phyloP scores from a whole-genome alignment of 2,113 vertebrate genomes.

The Phylloscopus trochilus region DNA sequence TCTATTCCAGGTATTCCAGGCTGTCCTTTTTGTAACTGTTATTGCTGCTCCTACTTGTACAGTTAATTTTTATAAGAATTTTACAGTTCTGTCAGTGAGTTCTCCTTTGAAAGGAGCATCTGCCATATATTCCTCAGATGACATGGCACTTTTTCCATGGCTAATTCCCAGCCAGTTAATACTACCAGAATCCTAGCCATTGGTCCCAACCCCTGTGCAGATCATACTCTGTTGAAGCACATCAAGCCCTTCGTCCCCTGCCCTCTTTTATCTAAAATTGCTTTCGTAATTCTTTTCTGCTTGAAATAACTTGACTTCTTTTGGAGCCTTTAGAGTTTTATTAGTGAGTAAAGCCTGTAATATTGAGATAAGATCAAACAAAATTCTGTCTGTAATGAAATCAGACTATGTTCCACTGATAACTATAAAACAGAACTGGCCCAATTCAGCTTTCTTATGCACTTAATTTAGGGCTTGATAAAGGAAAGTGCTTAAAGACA shows the following conservation, averaged over 20 bases:
- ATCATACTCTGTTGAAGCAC: neutral
- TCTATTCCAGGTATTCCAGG: neutral
- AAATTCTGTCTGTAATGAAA: constrained; percentile 30
- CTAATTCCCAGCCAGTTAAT: neutral
- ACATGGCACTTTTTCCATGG: neutral
- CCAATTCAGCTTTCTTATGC: constrained; percentile 17
- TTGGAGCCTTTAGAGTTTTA: constrained; percentile 3
- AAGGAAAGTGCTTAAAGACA: neutral
- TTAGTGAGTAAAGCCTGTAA: neutral
- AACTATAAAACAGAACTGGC: constrained; percentile 7
- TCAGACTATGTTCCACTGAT: neutral
- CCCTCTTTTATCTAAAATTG: neutral
- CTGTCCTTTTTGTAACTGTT: neutral
- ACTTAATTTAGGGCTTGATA: constrained; percentile 9
- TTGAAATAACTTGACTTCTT: neutral
- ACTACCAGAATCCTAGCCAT: neutral
- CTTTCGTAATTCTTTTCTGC: constrained; percentile 14
- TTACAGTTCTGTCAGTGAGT: neutral
- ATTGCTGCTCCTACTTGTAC: neutral
- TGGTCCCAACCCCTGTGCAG: neutral
- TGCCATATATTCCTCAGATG: neutral
- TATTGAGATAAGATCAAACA: constrained; percentile 27
- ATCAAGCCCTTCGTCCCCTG: neutral
- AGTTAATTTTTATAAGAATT: neutral
- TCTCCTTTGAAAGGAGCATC: neutral